Base-by-base conservation (phyloP, 2,888 invertebrate genomes). In the Timandra comae region DNA sequence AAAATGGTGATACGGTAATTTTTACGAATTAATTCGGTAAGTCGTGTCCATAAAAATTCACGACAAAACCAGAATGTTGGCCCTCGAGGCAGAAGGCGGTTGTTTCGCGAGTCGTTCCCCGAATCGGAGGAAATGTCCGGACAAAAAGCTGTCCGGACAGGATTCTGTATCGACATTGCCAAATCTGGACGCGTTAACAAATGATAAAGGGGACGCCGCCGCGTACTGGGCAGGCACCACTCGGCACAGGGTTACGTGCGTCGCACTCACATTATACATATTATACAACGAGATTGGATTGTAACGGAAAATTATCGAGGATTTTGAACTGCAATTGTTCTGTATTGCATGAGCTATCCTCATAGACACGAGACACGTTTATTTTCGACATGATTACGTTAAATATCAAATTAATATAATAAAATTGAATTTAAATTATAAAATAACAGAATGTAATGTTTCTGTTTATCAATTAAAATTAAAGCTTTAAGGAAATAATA, bases 181-280 rank as follows among this genome's bases (percentile, higher is more conserved):
- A 75, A 81, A 84, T 84, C 81, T 76, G 84, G 77, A 74, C 75
- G 79, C 79, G 80, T 78, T 77, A 80, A 81, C 73, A 79, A 77
- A 78, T 75, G 80, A 79, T 80, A 81, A 80, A 80, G 79, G 70
- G 71, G 70, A 73, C 63, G 74, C 80, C 77, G 78, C 52, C 56
- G 28, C 56, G 52, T 55, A 48, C 55, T 43, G 57, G 55, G 56
- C 53, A 45, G 52, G 42, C 51, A 43, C 47, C 53, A 59, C 43
- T 44, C 41, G 43, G 43, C 24, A 6, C 11, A 16, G 16, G 3
- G 16, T 1, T 3, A 16, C 16, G 16, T 6, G 16, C 16, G 16
- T n/a, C n/a, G n/a, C n/a, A n/a, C n/a, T n/a, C n/a, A n/a, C n/a
- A n/a, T n/a, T n/a, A n/a, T n/a, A n/a, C n/a, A n/a, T n/a, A n/a